A percentile compares a stretch with the other conserved stretches of the same genome.
These are phyloP conservation scores for Anomalospiza imberbis DNA, from an alignment of 2,797 vertebrate genomes.

Conservation along the genomic window DNA sequence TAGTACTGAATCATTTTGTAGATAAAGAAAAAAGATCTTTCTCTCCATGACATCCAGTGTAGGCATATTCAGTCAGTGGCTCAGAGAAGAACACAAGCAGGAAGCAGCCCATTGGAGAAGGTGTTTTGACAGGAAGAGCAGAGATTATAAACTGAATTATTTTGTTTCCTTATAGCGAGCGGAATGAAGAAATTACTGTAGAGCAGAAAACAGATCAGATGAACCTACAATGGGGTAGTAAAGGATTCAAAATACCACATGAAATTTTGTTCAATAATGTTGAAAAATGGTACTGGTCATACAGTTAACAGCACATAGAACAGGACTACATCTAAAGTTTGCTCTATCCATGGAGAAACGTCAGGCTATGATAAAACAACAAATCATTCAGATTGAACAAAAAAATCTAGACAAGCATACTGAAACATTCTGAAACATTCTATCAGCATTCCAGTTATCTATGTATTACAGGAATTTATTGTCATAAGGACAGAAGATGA, in stretches of 20 bases:
- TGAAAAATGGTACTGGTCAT: not conserved
- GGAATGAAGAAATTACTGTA: not conserved
- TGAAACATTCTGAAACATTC: not conserved
- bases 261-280: not conserved
- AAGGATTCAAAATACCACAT: not conserved
- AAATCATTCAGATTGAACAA: not conserved
- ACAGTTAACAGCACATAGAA: not conserved
- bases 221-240: not conserved
- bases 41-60: not conserved
- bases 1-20: not conserved
- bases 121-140: not conserved
- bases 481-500: not conserved
- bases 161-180: not conserved
- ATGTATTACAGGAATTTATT: not conserved
- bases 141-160: not conserved
- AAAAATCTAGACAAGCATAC: not conserved
- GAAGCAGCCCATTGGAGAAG: not conserved
- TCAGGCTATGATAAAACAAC: not conserved
- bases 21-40: not conserved
- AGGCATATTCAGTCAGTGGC: accelerated
- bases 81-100: not conserved
- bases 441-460: not conserved
- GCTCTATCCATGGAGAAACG: not conserved
- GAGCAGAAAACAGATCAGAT: not conserved
- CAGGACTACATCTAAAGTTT: not conserved